Evolutionary conservation across 1,140 invertebrate species (phyloP).

Genomic region (Mycetomoellerius zeteki): DNA sequence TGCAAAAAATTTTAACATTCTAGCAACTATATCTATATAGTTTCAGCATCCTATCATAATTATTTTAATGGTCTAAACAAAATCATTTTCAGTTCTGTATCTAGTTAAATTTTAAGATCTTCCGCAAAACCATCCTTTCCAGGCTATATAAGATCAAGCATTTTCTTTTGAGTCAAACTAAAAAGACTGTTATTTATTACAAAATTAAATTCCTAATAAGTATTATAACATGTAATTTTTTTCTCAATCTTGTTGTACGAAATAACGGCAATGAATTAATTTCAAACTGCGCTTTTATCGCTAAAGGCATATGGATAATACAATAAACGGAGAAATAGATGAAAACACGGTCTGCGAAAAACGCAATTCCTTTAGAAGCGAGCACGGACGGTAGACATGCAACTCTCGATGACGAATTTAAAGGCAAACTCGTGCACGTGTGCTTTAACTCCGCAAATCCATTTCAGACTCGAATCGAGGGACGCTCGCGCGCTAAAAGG

Average conservation of each 20-base stretch:
- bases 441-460: constrained; percentile 26
- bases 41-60: no score
- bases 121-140: no score
- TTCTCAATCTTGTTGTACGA: neutral
- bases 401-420: constrained; percentile 34
- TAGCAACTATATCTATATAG: no score
- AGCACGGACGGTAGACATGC: neutral
- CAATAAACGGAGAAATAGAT: neutral
- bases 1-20: no score
- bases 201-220: neutral
- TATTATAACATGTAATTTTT: neutral
- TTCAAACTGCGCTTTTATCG: neutral
- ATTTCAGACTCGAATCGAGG: constrained; percentile 27
- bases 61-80: no score
- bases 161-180: neutral
- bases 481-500: constrained; percentile 18
- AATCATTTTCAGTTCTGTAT: no score
- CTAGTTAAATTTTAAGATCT: no score
- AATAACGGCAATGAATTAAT: constrained; percentile 11
- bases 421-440: constrained; percentile 1
- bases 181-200: neutral
- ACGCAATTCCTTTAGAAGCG: constrained; percentile 25
- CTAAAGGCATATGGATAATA: neutral
- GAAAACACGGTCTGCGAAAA: constrained; percentile 28
- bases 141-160: neutral